Conservation (phyloP, 2,888 invertebrate species). For the Pandemis heparana region DNA sequence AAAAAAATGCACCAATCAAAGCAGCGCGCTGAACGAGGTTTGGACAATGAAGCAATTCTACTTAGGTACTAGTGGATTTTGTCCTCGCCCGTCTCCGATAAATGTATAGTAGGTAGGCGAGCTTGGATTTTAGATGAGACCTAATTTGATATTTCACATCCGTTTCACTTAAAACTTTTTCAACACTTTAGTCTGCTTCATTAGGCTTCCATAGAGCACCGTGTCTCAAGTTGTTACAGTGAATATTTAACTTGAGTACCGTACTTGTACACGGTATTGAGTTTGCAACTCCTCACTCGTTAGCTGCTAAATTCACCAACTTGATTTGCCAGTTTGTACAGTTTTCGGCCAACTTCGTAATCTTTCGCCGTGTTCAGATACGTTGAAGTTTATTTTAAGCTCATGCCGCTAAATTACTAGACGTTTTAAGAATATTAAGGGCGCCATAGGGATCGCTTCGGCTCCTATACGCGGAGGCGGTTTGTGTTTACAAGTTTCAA, state of each 20-base stretch:
- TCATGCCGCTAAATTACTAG: slow-evolving; percentile 31
- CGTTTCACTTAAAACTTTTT: slow-evolving; percentile 28
- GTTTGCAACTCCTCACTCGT: slow-evolving; percentile 55
- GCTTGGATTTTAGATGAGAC: neutral
- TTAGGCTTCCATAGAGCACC: slow-evolving; percentile 38
- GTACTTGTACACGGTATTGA: slow-evolving; percentile 50
- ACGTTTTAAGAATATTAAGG: slow-evolving; percentile 29
- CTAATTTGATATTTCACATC: slow-evolving; percentile 19
- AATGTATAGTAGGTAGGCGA: too few species aligned
- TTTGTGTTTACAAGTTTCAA: slow-evolving; percentile 13
- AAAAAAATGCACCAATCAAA: too few species aligned
- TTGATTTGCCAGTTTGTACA: slow-evolving; percentile 52
- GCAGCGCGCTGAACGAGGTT: too few species aligned
- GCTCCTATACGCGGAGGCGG: slow-evolving; percentile 10
- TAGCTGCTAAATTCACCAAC: slow-evolving; percentile 53
- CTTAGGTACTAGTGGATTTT: too few species aligned
- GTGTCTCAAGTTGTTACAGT: slow-evolving; percentile 37
- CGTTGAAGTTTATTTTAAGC: slow-evolving; percentile 38
- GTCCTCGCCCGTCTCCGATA: too few species aligned
- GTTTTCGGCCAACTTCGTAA: slow-evolving; percentile 50
- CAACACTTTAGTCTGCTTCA: slow-evolving; percentile 34
- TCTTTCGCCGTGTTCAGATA: slow-evolving; percentile 43
- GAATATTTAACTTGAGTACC: slow-evolving; percentile 43
- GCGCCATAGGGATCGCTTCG: slow-evolving; percentile 11
- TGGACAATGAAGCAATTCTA: neutral